Evolutionary conservation across 2,797 vertebrate genomes (phyloP).

Genomic region (Choloepus didactylus): DNA sequence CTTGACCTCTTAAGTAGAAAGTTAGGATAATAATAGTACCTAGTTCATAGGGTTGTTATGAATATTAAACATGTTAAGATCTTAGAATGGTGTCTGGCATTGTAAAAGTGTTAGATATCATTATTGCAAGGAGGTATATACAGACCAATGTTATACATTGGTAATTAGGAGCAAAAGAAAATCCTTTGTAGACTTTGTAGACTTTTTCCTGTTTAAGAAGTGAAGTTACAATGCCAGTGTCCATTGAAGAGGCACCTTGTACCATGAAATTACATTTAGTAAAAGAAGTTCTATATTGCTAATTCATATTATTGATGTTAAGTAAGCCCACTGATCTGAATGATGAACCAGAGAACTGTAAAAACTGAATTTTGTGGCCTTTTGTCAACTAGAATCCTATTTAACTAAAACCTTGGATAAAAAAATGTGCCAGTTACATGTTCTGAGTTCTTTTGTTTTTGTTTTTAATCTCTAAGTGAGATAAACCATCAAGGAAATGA

Average conservation of each 20-base stretch:
- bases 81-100: neutral
- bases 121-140: neutral
- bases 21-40: neutral
- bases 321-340: neutral
- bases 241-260: neutral
- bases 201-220: neutral
- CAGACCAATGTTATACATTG: neutral
- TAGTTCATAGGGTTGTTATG: neutral
- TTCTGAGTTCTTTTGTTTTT: neutral
- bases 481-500: conserved; percentile 4
- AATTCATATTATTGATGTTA: neutral
- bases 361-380: neutral
- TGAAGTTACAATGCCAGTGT: neutral
- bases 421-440: neutral
- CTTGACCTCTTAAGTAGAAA: conserved; percentile 15
- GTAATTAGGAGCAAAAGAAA: conserved; percentile 16
- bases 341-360: neutral
- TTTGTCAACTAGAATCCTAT: neutral
- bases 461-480: neutral
- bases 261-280: neutral
- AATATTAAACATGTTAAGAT: neutral
- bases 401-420: neutral
- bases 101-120: neutral
- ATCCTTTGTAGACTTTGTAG: neutral
- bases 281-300: neutral